Evolutionary conservation across 2,888 invertebrate species (phyloP).

Genomic region (Gnatocerus cornutus): DNA sequence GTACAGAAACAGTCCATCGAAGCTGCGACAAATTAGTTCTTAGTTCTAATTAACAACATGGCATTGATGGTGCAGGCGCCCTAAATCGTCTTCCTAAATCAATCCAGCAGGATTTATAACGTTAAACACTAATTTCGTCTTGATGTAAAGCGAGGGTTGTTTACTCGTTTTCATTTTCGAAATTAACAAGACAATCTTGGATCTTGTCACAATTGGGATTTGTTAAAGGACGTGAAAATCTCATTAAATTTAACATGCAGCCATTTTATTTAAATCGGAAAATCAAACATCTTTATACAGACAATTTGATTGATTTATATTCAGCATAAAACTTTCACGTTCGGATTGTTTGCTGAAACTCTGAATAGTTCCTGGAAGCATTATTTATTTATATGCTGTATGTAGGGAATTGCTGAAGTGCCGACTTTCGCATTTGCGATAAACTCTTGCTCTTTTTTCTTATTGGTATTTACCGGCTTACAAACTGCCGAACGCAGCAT

Average conservation of each 20-base stretch:
- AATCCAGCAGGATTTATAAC: conserved; percentile 42
- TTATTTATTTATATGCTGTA: conserved; percentile 30
- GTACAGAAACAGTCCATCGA: conserved; percentile 31
- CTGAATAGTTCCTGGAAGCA: neutral
- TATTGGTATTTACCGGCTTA: neutral
- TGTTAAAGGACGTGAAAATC: conserved; percentile 11
- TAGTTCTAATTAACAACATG: conserved; percentile 43
- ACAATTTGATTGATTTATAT: conserved; percentile 62
- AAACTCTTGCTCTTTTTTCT: conserved; percentile 1
- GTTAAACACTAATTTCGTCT: conserved; percentile 38
- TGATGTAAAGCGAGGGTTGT: conserved; percentile 8
- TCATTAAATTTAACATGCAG: conserved; percentile 53
- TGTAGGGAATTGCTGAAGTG: conserved; percentile 2
- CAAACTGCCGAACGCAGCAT: neutral
- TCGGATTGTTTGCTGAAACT: conserved; percentile 43
- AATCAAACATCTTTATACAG: conserved; percentile 62
- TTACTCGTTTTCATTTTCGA: conserved; percentile 29
- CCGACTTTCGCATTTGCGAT: conserved; percentile 6
- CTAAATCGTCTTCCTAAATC: conserved; percentile 39
- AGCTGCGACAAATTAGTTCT: conserved; percentile 39
- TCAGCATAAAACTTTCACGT: conserved; percentile 57
- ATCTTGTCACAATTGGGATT: conserved; percentile 12
- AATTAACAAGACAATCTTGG: conserved; percentile 34
- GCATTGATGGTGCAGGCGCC: conserved; percentile 25
- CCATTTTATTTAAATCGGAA: conserved; percentile 56